Evolutionary conservation across 2,797 vertebrate genomes (phyloP).

Genomic region (Peromyscus eremicus): DNA sequence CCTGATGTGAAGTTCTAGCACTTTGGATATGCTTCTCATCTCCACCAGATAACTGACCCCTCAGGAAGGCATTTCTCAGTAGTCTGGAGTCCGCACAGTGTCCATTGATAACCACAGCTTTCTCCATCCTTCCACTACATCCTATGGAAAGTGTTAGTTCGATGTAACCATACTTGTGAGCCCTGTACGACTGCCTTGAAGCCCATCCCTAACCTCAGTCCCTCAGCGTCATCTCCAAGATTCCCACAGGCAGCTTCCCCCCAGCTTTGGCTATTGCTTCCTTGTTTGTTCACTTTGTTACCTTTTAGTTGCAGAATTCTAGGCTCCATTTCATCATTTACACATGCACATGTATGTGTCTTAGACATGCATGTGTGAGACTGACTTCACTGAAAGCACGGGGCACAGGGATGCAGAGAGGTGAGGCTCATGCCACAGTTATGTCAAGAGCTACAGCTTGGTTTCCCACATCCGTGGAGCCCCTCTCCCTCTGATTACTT

Average conservation of each 20-base stretch:
- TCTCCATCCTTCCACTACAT: not conserved
- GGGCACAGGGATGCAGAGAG: not conserved
- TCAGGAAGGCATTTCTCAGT: not conserved
- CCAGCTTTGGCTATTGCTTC: not conserved
- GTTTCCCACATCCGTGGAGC: no score
- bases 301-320: not conserved
- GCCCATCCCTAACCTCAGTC: not conserved
- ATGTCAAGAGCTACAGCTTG: not conserved
- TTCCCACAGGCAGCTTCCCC: not conserved
- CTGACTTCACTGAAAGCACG: not conserved
- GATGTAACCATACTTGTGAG: not conserved
- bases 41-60: not conserved
- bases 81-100: not conserved
- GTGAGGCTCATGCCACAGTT: not conserved
- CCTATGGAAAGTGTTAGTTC: not conserved
- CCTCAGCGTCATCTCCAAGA: not conserved
- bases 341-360: not conserved
- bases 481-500: not conserved
- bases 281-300: not conserved
- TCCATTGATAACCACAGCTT: not conserved
- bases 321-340: not conserved
- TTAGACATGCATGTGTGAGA: not conserved
- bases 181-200: not conserved
- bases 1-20: not conserved
- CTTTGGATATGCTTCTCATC: not conserved